Base-by-base conservation (phyloP, 2,113 vertebrate species). In the Agelaius phoeniceus region DNA sequence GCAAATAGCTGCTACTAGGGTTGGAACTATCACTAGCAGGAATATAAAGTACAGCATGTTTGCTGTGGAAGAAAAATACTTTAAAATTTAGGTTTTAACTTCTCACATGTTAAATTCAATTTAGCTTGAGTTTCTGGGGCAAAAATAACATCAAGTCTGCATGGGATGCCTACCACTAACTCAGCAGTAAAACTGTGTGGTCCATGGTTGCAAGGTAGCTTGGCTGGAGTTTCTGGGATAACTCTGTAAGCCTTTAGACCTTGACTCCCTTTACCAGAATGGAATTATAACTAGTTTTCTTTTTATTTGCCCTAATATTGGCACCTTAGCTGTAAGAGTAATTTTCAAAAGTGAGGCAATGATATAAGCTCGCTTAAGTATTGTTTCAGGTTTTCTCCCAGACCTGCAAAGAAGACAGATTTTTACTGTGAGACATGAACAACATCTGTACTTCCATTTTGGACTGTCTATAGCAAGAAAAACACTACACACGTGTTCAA, bases 31-130 rank as follows among this genome's bases (percentile, higher is more conserved):
- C 90, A 97, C 68, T 15, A 97, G 49, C 72, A 96, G 78, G 62
- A 83, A 21, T 54, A 90, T 76, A 78, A 82, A 89, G 39, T 54
- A 97, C 30, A 98, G 76, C 17, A 48, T 18, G 41, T 78, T 59
- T 59, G 90, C 98, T 98, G 59, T 73, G 78, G 67, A 96, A 91
- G 41, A 95, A 79, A 88, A 83, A 79, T 59, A 41, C 22, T 89
- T 92, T n/a, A 33, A 82, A 67, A 84, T 30, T 20, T 37, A 79
- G 23, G 10, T 89, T 85, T 65, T 43, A 74, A 49, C 19, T 69
- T 72, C 27, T 51, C 39, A 51, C 10, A 18, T 21, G 9, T 69
- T 58, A 24, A 84, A 84, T 27, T 84, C 62, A 61, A 68, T 37
- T 52, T 2, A 93, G 13, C 11, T 26, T 52, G 17, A 88, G 48